phyloP scores from a whole-genome alignment of 2,797 vertebrate genomes.

The Peromyscus attwateri region DNA sequence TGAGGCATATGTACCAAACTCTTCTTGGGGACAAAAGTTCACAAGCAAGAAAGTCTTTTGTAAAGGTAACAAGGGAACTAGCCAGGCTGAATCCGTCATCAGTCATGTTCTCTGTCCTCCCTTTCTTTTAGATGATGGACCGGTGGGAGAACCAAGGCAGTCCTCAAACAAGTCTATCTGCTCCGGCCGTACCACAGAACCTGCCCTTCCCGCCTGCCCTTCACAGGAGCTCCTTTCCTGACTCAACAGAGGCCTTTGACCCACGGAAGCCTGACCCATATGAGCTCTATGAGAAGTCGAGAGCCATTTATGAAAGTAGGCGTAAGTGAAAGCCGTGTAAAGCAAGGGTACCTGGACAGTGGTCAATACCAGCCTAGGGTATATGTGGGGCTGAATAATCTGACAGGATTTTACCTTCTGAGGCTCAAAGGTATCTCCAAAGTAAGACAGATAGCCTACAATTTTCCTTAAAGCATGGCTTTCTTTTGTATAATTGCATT shows the following conservation, averaged over 20 bases:
- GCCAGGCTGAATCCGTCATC: background rate
- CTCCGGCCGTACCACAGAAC: slow-evolving; percentile 93
- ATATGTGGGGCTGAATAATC: slow-evolving; percentile 49
- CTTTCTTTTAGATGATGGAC: slow-evolving; percentile 95
- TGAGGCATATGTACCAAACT: background rate
- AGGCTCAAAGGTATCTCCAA: slow-evolving; percentile 69
- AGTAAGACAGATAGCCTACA: slow-evolving; percentile 39
- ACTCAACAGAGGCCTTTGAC: slow-evolving; percentile 96
- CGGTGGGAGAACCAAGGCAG: slow-evolving; percentile 97
- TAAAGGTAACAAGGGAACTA: background rate
- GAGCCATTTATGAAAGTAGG: slow-evolving; percentile 99
- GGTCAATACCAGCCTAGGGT: slow-evolving; percentile 65
- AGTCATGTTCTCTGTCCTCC: slow-evolving; percentile 38
- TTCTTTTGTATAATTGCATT: background rate
- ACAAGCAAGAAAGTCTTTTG: background rate
- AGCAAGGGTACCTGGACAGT: slow-evolving; percentile 55
- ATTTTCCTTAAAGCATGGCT: slow-evolving; percentile 4
- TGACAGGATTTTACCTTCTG: slow-evolving; percentile 69
- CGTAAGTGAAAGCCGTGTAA: slow-evolving; percentile 93
- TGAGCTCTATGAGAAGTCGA: slow-evolving; percentile 98
- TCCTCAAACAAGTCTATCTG: slow-evolving; percentile 94
- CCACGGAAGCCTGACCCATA: slow-evolving; percentile 96
- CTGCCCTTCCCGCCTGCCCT: slow-evolving; percentile 94
- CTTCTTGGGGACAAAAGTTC: background rate
- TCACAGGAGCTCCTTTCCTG: slow-evolving; percentile 95